Evolutionary conservation across 2,113 vertebrate genomes (phyloP), one percentile per base, ranked within the genome.

Genomic region (Oryzias woworae): DNA sequence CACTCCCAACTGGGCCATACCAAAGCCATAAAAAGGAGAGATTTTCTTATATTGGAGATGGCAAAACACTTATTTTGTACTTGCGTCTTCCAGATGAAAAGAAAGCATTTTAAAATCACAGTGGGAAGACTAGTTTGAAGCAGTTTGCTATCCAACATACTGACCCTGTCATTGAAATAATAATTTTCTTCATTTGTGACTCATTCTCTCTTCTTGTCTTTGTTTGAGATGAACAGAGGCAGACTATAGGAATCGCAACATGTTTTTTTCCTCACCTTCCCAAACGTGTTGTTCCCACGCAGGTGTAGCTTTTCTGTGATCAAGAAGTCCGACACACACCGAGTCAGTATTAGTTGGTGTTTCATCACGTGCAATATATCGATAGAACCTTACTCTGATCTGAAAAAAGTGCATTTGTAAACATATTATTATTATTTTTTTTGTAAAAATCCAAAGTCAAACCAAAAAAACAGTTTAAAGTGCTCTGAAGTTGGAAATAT

Each of bases 21-120:
- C 75, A 54, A 55, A 50, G 66, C 83, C 78, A 85, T 84, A 85
- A 83, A 85, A 78, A 81, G 64, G 68, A 76, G 69, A 74, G 81
- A 87, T 73, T 85, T 86, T 87, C 52, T 81, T 82, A 87, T 85
- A 85, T 88, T 87, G 87, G 75, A 78, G 73, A 75, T 77, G 75
- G 77, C 79, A 77, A 83, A 79, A 83, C 71, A 83, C 79, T 80
- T 81, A 75, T 87, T 89, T 78, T 80, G 76, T 66, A 65, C 72
- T 67, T 61, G 62, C 62, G 65, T 83, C 43, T 61, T 79, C 72
- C 43, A 28, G 69, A 81, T 88, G 81, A 88, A 78, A 85, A 62
- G 70, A 67, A 73, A 53, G 69, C 74, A 60, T 85, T 90, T 90
- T 83, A 81, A 75, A 87, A 82, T 83, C 84, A 71, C 85, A 83